These are phyloP conservation scores for Drosophila nannoptera DNA, from an alignment of 1,140 invertebrate species.

Conservation along the genomic window DNA sequence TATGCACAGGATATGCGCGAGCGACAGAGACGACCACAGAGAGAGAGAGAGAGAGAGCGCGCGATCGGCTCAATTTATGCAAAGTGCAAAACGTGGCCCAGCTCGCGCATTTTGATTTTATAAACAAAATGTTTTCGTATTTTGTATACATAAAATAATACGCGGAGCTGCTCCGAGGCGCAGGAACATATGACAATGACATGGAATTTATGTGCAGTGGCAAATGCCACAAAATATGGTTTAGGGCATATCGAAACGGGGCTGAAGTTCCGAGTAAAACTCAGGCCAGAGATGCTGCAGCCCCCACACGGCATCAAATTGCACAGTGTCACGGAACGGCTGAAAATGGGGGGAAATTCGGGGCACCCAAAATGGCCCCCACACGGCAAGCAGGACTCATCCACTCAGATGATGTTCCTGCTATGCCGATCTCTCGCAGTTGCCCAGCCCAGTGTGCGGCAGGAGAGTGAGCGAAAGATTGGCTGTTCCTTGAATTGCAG, in stretches of 20 bases:
- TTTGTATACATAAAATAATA: conserved; percentile 22
- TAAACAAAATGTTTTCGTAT: conserved; percentile 43
- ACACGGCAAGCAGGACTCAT: too few relatives aligned
- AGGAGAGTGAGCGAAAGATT: conserved; percentile 11
- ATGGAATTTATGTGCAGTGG: conserved; percentile 49
- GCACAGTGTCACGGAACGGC: conserved; percentile 4
- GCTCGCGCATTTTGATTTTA: conserved; percentile 36
- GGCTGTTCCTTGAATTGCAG: conserved; percentile 46
- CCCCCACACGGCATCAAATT: conserved; percentile 10
- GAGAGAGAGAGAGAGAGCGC: neutral
- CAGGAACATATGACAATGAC: conserved; percentile 48
- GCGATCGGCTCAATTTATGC: conserved; percentile 61
- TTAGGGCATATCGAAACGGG: conserved; percentile 52
- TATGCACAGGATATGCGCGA: conserved; percentile 37
- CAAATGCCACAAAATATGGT: conserved; percentile 54
- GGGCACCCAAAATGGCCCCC: too few relatives aligned
- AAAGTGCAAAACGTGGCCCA: conserved; percentile 69
- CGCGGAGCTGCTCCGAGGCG: conserved; percentile 24
- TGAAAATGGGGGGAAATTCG: neutral
- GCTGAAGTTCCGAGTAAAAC: conserved; percentile 35
- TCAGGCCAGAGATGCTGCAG: neutral
- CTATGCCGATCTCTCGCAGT: too few relatives aligned
- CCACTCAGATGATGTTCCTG: too few relatives aligned
- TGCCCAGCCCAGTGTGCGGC: conserved; percentile 20
- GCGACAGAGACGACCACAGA: neutral